Evolutionary conservation across 2,888 invertebrate genomes (phyloP), one percentile per base, ranked within the genome.

Genomic region (Leptinotarsa juncta): DNA sequence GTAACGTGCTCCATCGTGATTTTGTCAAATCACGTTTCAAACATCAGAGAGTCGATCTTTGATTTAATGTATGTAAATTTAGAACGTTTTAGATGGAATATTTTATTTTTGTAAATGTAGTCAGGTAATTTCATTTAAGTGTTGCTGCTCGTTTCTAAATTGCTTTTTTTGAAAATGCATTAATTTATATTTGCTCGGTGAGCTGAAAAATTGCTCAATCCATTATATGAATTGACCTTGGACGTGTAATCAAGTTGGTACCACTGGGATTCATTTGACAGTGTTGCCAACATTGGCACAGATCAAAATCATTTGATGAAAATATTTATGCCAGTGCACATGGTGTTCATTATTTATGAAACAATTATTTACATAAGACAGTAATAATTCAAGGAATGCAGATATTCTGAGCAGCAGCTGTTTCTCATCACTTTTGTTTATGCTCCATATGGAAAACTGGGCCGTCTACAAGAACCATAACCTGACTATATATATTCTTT

Each of bases 11-110:
- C 57, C 68, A 73, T 71, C n/a, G 53, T 71, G 48, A 67, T 72
- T 73, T 76, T 76, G 68, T 77, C 67, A 73, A 78, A 26, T 73
- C 73, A 77, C 71, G 70, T 73, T 77, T 67, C 60, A 70, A 73
- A 70, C 48, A 72, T 72, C 70, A 67, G 67, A 68, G 72, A 73
- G 42, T 67, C 74, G 74, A 51, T 23, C 57, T 20, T 73, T 75
- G 73, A 73, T 73, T 74, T 73, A 65, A 23, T 57, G 3, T 23
- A 23, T 57, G 57, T 57, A 23, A 57, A 57, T 57, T 57, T 57
- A 57, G 20, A 23, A 57, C 62, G 26, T 57, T 57, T 57, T 15
- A 57, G 15, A 57, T 15, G 12, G 20, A 23, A n/a, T 32, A 62
- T 42, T 62, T 62, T 42, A 62, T 32, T 62, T 62, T 62, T 62